Evolutionary conservation across 2,797 vertebrate species (phyloP), one percentile per base, ranked within the genome.

Genomic region (Syngnathus rostellatus): DNA sequence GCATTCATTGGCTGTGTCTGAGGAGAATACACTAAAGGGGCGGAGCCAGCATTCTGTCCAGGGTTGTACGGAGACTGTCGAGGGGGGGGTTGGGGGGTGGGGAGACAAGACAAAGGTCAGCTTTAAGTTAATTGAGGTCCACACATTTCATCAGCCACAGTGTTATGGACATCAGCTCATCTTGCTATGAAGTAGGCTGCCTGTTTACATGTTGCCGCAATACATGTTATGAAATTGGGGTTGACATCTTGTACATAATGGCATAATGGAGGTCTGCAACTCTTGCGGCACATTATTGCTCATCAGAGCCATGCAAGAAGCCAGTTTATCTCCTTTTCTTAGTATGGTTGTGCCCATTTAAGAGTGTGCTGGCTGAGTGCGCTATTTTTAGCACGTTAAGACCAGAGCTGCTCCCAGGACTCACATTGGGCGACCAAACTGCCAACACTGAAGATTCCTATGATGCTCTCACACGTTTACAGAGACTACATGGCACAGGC

Each of bases 1-100:
- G 95, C 90, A 89, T 92, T 98, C 93, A 98, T 95, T 90, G 93
- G 92, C 80, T 98, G 97, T 65, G 95, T 92, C 86, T 94, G 93
- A 77, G 94, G 90, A 83, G 94, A 93, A 81, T 97, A 99, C 83
- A 98, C 92, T 83, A 98, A 60, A 0, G 96, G 90, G 81, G 94
- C 83, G 68, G 97, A 92, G 80, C 92, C 94, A 84, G 94, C 91
- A 90, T 95, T 99, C 90, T 97, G 97, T 85, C 94, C 95, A 84
- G 93, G 90, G 89, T 93, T 93, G 84, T 96, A 99, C 39, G 94
- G 92, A 87, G 94, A 92, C 97, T 99, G 92, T 72, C 10, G 9
- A 41, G n/a, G 14, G 14, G 8, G 72, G 53, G 67, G 23, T 23
- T 23, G n/a, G 14, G 14, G 8, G 72, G 53, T 66, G 23, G 23